These are phyloP conservation scores for Fragum sueziense DNA, from an alignment of 2,888 invertebrate species.

Conservation along the genomic window DNA sequence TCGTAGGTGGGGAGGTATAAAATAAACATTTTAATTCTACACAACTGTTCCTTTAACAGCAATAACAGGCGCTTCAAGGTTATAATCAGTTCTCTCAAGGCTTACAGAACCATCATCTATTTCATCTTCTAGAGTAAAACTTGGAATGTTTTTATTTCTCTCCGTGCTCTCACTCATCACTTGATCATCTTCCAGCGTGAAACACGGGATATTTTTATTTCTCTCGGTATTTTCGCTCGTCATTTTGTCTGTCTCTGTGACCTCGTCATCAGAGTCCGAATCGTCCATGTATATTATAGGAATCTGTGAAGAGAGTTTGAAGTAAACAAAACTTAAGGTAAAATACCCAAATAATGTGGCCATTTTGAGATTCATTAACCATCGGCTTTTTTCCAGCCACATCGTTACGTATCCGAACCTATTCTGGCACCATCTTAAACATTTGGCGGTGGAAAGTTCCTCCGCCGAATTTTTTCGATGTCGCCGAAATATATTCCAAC, in stretches of 20 bases:
- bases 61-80: constrained; percentile 23
- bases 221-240: constrained; percentile 58
- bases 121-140: constrained; percentile 38
- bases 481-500: no score
- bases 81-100: neutral
- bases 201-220: constrained; percentile 56
- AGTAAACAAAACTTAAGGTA: constrained; percentile 11
- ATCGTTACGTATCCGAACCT: no score
- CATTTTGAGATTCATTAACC: no score
- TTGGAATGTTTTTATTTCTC: constrained; percentile 54
- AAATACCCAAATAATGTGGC: no score
- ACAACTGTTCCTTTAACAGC: constrained; percentile 59
- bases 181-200: constrained; percentile 48
- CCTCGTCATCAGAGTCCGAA: constrained; percentile 47
- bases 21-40: neutral
- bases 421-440: no score
- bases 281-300: constrained; percentile 71
- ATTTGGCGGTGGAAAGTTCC: no score
- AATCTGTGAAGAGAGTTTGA: constrained; percentile 67
- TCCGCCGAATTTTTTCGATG: no score
- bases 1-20: neutral
- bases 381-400: no score
- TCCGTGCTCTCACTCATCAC: constrained; percentile 58
- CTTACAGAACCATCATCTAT: constrained; percentile 26
- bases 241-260: constrained; percentile 47